Conservation (phyloP, 1,140 invertebrate genomes). For the Drosophila obscura region DNA sequence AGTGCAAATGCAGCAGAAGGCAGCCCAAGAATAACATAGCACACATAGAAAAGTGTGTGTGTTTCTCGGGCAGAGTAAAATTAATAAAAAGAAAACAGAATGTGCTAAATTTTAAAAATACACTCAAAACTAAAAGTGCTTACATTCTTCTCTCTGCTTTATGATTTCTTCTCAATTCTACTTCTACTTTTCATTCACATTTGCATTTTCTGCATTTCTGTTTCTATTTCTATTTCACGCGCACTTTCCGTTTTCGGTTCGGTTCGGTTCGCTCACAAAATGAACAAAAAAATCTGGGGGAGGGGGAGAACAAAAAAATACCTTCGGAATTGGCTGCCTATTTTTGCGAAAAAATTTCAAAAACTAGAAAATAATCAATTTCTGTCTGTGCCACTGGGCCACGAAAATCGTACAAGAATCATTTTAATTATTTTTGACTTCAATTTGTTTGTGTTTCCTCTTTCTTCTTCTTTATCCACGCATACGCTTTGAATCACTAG, state of each 20-base stretch:
- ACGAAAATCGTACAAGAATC: conserved; percentile 22
- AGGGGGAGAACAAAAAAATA: conserved; percentile 21
- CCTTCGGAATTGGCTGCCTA: conserved; percentile 64
- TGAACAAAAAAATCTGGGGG: neutral
- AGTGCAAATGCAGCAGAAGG: conserved; percentile 78
- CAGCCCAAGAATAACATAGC: conserved; percentile 28
- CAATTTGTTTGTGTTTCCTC: conserved; percentile 81
- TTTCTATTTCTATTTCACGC: conserved; percentile 9
- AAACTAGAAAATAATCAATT: conserved; percentile 37
- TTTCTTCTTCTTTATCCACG: conserved; percentile 71
- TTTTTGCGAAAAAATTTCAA: conserved; percentile 44
- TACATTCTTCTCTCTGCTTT: conserved; percentile 59
- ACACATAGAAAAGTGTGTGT: conserved; percentile 24
- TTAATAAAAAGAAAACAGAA: conserved; percentile 40
- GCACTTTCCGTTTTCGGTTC: conserved; percentile 38
- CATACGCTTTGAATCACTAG: conserved; percentile 77
- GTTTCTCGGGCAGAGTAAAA: conserved; percentile 39
- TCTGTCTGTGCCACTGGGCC: conserved; percentile 17
- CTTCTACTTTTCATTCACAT: conserved; percentile 47
- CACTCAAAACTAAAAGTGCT: conserved; percentile 60
- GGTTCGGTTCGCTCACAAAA: conserved; percentile 14
- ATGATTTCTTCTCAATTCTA: conserved; percentile 60
- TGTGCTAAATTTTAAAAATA: conserved; percentile 69
- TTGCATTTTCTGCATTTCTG: conserved; percentile 51
- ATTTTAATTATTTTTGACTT: conserved; percentile 74